Percentiles rank a stretch among this genome's conserved stretches.
Conservation (phyloP, 2,113 vertebrate species). For the Empidonax traillii region DNA sequence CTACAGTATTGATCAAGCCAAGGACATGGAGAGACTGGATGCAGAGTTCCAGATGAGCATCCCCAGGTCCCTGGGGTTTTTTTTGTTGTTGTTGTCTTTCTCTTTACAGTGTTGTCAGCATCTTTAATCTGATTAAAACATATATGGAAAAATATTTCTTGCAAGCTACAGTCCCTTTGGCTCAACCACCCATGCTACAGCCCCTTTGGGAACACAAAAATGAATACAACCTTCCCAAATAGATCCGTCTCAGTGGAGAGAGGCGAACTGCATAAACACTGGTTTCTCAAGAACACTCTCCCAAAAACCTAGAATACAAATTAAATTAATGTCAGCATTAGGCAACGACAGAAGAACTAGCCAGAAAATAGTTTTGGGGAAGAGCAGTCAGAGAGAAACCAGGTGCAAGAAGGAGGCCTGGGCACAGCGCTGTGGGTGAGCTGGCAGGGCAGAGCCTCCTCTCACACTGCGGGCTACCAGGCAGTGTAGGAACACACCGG, state of each 20-base stretch:
- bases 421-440: not conserved
- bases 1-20: not conserved
- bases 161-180: not conserved
- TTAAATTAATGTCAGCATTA: not conserved
- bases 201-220: not conserved
- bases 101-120: accelerated
- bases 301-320: not conserved
- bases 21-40: not conserved
- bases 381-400: not conserved
- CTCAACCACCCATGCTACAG: not conserved
- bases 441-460: not conserved
- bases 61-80: accelerated
- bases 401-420: not conserved
- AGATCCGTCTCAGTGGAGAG: not conserved
- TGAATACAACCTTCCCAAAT: not conserved
- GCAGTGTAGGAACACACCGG: accelerated
- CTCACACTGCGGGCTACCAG: not conserved
- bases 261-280: not conserved
- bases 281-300: not conserved
- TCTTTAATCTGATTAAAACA: not conserved
- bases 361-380: not conserved
- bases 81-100: not conserved
- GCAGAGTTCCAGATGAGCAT: not conserved
- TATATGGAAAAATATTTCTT: not conserved
- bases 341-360: not conserved